phyloP scores from a whole-genome alignment of 2,888 invertebrate genomes.

The Criorhina ranunculi region DNA sequence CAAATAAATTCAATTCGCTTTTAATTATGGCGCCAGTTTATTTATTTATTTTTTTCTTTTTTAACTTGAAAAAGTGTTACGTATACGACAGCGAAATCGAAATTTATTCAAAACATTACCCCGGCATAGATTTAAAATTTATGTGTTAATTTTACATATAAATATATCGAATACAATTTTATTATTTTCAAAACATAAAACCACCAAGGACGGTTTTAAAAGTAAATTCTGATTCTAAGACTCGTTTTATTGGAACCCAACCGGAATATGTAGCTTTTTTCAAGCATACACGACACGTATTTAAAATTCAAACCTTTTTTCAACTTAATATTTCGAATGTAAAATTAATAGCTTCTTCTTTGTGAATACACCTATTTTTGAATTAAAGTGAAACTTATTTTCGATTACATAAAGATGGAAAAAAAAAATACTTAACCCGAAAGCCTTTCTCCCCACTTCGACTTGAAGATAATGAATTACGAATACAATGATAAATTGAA shows the following conservation, averaged over 20 bases:
- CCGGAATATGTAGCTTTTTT: background rate
- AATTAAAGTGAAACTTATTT: too few relatives aligned
- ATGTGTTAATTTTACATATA: conserved; percentile 1
- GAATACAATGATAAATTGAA: conserved; percentile 12
- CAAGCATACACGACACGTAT: too few relatives aligned
- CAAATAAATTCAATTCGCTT: background rate
- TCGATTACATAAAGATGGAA: background rate
- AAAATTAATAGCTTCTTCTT: too few relatives aligned
- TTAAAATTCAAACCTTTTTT: too few relatives aligned
- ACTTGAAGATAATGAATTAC: conserved; percentile 4
- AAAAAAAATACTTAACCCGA: background rate
- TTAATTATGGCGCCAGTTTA: conserved; percentile 1
- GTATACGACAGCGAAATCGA: background rate
- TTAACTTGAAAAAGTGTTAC: background rate
- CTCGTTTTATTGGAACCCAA: background rate
- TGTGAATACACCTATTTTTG: too few relatives aligned
- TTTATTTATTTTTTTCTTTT: too few relatives aligned
- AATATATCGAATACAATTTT: background rate
- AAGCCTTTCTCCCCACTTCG: background rate
- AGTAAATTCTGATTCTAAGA: conserved; percentile 1
- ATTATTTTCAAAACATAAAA: background rate
- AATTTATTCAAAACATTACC: conserved; percentile 1
- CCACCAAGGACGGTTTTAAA: background rate
- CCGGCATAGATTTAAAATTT: background rate
- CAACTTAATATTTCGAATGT: too few relatives aligned